A percentile compares a stretch with the other conserved stretches of the same genome.
Conservation (phyloP, 2,113 vertebrate species). For the Labrus mixtus region DNA sequence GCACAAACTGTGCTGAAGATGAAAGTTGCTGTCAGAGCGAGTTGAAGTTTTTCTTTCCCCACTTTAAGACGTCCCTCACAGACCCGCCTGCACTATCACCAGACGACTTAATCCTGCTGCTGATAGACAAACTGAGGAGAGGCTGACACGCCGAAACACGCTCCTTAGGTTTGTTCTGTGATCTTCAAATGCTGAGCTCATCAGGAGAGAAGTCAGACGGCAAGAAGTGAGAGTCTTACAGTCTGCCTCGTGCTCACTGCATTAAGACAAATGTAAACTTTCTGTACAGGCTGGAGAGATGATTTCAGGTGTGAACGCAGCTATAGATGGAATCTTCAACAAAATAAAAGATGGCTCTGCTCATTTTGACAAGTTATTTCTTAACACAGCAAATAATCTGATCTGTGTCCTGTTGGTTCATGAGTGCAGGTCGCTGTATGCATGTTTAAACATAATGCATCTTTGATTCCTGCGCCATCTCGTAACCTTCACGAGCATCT, state of each 20-base stretch:
- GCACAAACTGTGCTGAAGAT: background rate
- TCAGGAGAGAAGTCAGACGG: conserved; percentile 4
- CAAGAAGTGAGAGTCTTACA: background rate
- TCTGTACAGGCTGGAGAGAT: background rate
- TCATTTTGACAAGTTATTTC: no score
- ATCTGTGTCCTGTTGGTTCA: no score
- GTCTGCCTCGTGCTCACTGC: background rate
- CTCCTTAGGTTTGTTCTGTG: conserved; percentile 19
- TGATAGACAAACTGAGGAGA: conserved; percentile 28
- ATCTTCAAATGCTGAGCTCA: conserved; percentile 7
- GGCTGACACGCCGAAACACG: conserved; percentile 15
- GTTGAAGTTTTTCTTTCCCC: conserved; percentile 17
- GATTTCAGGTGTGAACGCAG: background rate
- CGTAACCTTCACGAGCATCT: no score
- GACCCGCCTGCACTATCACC: background rate
- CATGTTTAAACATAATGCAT: no score
- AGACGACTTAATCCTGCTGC: conserved; percentile 47
- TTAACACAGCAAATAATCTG: no score
- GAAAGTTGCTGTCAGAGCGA: conserved; percentile 7
- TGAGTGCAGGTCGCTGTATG: no score
- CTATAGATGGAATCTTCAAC: no score
- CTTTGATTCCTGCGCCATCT: no score
- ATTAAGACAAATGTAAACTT: background rate
- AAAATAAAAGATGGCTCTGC: no score
- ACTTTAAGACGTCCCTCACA: conserved; percentile 16